A percentile compares a stretch with the other conserved stretches of the same genome.
These are phyloP conservation scores for Nephila pilipes DNA, from an alignment of 1,140 invertebrate genomes.

Conservation along the genomic window DNA sequence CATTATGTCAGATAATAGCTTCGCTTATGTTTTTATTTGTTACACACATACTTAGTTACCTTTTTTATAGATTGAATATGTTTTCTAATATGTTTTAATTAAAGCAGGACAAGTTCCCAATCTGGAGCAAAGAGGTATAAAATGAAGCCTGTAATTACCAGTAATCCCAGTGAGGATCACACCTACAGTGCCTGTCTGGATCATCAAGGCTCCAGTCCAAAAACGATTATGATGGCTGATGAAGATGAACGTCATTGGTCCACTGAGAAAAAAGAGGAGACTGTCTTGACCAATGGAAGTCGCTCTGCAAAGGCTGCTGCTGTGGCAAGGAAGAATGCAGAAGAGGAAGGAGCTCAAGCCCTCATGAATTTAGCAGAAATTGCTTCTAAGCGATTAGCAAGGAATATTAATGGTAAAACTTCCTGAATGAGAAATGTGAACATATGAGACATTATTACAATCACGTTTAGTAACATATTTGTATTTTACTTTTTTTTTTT, in stretches of 20 bases:
- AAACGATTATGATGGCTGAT: slow-evolving; percentile 72
- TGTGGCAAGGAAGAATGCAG: slow-evolving; percentile 87
- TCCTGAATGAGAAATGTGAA: slow-evolving; percentile 57
- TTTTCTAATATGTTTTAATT: too few species aligned
- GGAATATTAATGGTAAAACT: slow-evolving; percentile 33
- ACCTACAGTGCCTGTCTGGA: slow-evolving; percentile 84
- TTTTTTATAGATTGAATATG: too few species aligned
- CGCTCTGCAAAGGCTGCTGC: slow-evolving; percentile 62
- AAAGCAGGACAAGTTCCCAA: slow-evolving; percentile 2
- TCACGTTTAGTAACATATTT: slow-evolving; percentile 37
- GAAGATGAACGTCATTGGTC: slow-evolving; percentile 78
- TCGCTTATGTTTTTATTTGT: too few species aligned
- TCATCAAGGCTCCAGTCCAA: slow-evolving; percentile 58
- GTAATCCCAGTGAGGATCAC: slow-evolving; percentile 89
- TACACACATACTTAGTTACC: too few species aligned
- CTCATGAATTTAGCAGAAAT: slow-evolving; percentile 86
- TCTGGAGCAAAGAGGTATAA: slow-evolving; percentile 44
- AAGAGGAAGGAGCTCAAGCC: slow-evolving; percentile 90
- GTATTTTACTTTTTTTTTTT: background rate
- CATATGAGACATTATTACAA: slow-evolving; percentile 35
- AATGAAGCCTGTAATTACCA: slow-evolving; percentile 85
- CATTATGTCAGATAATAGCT: too few species aligned
- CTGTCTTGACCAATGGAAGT: slow-evolving; percentile 4
- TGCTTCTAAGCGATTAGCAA: slow-evolving; percentile 55
- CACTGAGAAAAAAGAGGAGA: background rate